A percentile compares a stretch with the other conserved stretches of the same genome.
Evolutionary conservation across 1,140 invertebrate genomes (phyloP).

Genomic region (Globodera ellingtonae): DNA sequence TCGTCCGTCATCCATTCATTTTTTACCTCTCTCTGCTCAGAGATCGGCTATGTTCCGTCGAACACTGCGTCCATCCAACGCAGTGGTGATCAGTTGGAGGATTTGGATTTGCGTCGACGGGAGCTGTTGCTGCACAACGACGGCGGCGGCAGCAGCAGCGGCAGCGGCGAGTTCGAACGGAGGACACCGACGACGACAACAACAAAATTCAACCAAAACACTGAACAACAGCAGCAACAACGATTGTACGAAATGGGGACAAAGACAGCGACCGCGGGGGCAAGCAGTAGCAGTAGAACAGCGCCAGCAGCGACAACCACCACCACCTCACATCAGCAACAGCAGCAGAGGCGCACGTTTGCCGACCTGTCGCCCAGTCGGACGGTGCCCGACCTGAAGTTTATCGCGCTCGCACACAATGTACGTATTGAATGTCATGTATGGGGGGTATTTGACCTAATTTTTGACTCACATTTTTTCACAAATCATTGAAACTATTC

Average conservation of each 20-base stretch:
- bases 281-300: background rate
- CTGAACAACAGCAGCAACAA: background rate
- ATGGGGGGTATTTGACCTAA: too few relatives aligned
- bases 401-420: constrained; percentile 58
- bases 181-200: background rate
- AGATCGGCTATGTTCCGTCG: constrained; percentile 57
- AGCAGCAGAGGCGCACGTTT: constrained; percentile 36
- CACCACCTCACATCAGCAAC: background rate
- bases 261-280: background rate
- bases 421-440: constrained; percentile 23
- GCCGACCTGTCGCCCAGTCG: constrained; percentile 48
- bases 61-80: constrained; percentile 54
- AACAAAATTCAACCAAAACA: background rate
- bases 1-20: background rate
- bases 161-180: background rate
- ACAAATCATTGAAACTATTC: too few relatives aligned
- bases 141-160: too few relatives aligned
- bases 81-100: constrained; percentile 31
- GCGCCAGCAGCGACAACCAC: background rate
- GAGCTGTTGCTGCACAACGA: background rate
- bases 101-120: constrained; percentile 7
- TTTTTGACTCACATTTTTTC: too few relatives aligned
- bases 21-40: constrained; percentile 5
- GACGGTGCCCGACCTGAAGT: constrained; percentile 59
- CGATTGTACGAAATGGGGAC: background rate